Percentiles rank a stretch among this genome's conserved stretches.
phyloP scores from a whole-genome alignment of 2,113 vertebrate genomes.

The Corythornis cristatus region DNA sequence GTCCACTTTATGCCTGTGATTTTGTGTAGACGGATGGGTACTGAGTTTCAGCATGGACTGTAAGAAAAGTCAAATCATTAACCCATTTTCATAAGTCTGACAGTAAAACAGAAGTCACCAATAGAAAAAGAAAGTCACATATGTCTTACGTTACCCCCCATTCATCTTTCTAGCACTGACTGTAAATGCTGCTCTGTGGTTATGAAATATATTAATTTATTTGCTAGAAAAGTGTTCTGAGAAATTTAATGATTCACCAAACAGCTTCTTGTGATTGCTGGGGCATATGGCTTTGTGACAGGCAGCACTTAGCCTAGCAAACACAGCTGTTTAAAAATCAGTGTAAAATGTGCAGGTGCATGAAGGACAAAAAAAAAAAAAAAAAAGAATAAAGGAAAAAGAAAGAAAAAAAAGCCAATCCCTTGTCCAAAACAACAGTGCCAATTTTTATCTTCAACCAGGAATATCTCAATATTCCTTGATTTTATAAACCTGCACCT shows the following conservation, averaged over 20 bases:
- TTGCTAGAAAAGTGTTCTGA: background rate
- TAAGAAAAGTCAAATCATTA: background rate
- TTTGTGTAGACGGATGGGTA: background rate
- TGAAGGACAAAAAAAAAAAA: background rate
- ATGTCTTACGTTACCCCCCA: background rate
- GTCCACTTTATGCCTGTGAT: background rate
- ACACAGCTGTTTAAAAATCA: background rate
- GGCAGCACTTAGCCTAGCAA: background rate
- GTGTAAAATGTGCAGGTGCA: background rate
- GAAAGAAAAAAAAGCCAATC: background rate
- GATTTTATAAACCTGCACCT: background rate
- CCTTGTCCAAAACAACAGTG: background rate
- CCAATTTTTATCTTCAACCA: background rate
- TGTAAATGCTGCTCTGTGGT: background rate
- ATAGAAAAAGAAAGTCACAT: background rate
- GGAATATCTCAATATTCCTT: background rate
- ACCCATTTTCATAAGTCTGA: background rate
- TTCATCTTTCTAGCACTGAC: background rate
- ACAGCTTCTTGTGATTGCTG: background rate
- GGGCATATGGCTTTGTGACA: background rate
- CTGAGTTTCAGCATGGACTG: background rate
- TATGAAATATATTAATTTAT: slow-evolving; percentile 1
- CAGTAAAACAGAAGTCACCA: background rate
- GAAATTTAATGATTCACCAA: background rate
- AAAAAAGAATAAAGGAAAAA: background rate